Base-by-base conservation (phyloP, 2,113 vertebrate species). In the Saccopteryx bilineata region DNA sequence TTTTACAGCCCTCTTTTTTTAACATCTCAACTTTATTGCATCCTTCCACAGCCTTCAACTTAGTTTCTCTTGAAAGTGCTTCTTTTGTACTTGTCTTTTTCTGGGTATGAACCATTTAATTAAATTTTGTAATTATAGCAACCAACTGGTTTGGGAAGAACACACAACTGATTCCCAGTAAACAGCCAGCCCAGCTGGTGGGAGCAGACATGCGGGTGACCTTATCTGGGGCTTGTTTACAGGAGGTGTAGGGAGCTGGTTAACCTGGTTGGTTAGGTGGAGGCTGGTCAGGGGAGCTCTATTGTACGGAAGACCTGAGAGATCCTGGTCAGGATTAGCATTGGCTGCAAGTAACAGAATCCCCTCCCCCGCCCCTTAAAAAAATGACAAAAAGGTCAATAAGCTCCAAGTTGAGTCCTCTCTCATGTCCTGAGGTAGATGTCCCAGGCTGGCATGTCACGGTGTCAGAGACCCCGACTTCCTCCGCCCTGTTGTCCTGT, bases 281-380 rank as follows among this genome's bases (percentile, higher is more conserved):
- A 75, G 54, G 50, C 71, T 60, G 19, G 28, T 63, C 54, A 23
- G 50, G 52, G 60, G 12, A 26, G 5, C 11, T 6, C 39, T 48
- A 0, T 54, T 24, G 11, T 68, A 52, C 19, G 33, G 54, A 61
- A 78, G 28, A 28, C 52, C 31, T 63, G 61, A 79, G 26, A 48
- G 12, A 24, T 14, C 63, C 60, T 74, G 50, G 48, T 14, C 21
- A 48, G 52, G 18, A 68, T 72, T 39, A 68, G 60, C 23, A 72
- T 93, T 91, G 78, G 14, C 8, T 68, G 26, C 81, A 94, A 28
- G 58, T 56, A 75, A 69, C 61, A 76, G 66, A 63, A 65, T n/a
- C 9, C 9, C 31, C 17, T 7, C 15, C 3, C 48, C 31, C 5
- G 1, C 2, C 15, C 26, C 26, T 15, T 15, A 9, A 52, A 39